These are phyloP conservation scores for Leucozona laternaria DNA, from an alignment of 2,888 invertebrate species.

Conservation along the genomic window DNA sequence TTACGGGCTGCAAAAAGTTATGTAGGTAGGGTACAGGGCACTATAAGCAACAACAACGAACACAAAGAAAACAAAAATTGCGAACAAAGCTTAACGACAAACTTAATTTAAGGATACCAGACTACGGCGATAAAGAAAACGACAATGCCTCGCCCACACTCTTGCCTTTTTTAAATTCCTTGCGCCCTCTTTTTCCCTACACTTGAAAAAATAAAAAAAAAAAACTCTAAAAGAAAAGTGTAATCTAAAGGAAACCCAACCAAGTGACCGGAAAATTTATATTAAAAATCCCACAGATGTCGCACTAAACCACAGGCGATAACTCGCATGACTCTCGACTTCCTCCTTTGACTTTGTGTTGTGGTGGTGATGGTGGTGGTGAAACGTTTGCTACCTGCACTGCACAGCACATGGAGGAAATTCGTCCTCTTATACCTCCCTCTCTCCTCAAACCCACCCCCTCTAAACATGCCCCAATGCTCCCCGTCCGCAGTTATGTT, in stretches of 20 bases:
- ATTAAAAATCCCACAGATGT: conserved; percentile 76
- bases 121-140: conserved; percentile 24
- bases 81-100: conserved; percentile 56
- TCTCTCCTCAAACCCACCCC: neutral
- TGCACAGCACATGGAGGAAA: conserved; percentile 18
- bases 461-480: conserved; percentile 44
- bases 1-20: conserved; percentile 42
- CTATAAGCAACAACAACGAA: conserved; percentile 15
- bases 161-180: conserved; percentile 20
- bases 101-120: conserved; percentile 61
- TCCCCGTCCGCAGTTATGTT: conserved; percentile 18
- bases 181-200: neutral
- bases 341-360: conserved; percentile 60
- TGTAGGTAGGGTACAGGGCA: neutral
- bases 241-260: conserved; percentile 59
- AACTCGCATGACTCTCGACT: conserved; percentile 71
- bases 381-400: conserved; percentile 38
- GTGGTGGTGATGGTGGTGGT: conserved; percentile 7
- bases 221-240: conserved; percentile 18
- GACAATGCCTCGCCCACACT: conserved; percentile 9
- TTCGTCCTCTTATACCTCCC: neutral
- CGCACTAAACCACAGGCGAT: conserved; percentile 75
- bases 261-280: conserved; percentile 75
- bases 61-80: conserved; percentile 38
- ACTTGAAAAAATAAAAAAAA: conserved; percentile 24